Percentiles rank a stretch among this genome's conserved stretches.
phyloP scores from a whole-genome alignment of 2,113 vertebrate genomes.

The Tamias sibiricus region DNA sequence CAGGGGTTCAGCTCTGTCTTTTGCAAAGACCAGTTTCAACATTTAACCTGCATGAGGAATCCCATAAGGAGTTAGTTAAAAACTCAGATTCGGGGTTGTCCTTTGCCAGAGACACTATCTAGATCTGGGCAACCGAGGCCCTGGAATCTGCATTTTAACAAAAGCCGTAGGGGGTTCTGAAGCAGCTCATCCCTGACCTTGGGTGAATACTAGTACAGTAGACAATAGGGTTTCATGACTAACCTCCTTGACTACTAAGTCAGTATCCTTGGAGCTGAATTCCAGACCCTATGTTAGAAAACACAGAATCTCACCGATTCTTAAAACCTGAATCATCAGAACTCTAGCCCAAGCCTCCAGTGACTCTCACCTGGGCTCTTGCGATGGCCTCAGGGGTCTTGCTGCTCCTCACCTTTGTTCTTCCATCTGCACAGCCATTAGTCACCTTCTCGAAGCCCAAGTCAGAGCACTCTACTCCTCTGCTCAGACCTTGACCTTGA shows the following conservation, averaged over 20 bases:
- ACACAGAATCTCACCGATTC: neutral
- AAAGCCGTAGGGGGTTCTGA: neutral
- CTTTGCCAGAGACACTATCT: neutral
- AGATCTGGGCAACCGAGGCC: neutral
- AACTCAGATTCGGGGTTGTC: neutral
- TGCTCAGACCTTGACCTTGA: neutral
- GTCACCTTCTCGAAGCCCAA: neutral
- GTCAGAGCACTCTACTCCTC: neutral
- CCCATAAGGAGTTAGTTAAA: neutral
- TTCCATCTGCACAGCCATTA: neutral
- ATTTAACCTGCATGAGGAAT: neutral
- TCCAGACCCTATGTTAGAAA: neutral
- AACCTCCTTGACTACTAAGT: neutral
- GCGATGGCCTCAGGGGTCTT: accelerated
- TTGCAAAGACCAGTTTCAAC: neutral
- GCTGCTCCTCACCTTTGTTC: no score
- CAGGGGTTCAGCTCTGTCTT: neutral
- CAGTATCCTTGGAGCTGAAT: neutral
- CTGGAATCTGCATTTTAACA: neutral
- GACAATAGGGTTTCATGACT: neutral
- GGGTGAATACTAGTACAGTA: neutral
- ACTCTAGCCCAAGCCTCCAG: no score
- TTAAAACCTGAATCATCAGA: neutral
- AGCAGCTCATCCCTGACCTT: neutral
- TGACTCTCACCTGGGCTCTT: neutral